phyloP scores from a whole-genome alignment of 2,113 vertebrate species.

The Nothocercus julius region DNA sequence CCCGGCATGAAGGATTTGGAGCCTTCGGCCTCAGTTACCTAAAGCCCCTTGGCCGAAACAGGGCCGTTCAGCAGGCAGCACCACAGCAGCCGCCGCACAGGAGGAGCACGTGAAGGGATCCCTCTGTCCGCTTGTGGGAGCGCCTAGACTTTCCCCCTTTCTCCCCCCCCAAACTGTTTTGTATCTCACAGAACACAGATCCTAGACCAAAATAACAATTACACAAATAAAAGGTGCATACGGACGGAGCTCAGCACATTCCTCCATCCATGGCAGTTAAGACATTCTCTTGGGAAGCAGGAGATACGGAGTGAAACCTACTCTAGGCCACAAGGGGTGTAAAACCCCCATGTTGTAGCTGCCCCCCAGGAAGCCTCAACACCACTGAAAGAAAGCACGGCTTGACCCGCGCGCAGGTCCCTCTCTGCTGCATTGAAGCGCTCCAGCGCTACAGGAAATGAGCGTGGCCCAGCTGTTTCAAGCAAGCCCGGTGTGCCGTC shows the following conservation, averaged over 20 bases:
- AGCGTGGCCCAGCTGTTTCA: background rate
- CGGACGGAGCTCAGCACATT: background rate
- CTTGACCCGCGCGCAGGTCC: background rate
- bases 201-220: background rate
- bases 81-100: background rate
- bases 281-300: background rate
- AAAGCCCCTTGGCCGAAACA: accelerated
- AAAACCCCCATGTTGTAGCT: background rate
- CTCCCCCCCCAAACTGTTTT: background rate
- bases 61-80: accelerated
- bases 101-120: background rate
- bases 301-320: background rate
- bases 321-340: background rate
- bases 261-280: background rate
- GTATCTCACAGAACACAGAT: background rate
- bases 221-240: background rate
- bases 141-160: background rate
- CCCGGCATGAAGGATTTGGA: background rate
- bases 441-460: background rate
- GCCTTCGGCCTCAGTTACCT: background rate
- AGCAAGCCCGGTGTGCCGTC: background rate
- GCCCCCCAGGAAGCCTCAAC: background rate
- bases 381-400: background rate
- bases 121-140: background rate
- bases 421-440: background rate